A percentile compares a stretch with the other conserved stretches of the same genome.
Evolutionary conservation across 2,888 invertebrate species (phyloP).

Genomic region (Amblyteles armatorius): DNA sequence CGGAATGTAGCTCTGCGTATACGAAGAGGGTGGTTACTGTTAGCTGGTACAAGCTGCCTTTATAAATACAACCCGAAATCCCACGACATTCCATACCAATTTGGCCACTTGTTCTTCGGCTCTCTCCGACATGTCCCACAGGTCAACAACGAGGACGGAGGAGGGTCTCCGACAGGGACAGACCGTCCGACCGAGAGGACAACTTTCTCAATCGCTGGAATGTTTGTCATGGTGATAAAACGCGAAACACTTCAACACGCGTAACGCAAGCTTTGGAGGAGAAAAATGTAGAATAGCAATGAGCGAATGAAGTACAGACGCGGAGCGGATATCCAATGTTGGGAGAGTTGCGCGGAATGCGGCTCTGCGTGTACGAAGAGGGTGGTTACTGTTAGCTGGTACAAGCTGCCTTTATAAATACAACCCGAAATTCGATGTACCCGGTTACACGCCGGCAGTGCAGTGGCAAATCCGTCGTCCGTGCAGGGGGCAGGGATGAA

Average conservation of each 20-base stretch:
- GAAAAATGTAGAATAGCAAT: neutral
- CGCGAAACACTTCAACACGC: no score
- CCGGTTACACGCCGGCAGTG: slow-evolving; percentile 39
- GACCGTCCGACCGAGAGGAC: no score
- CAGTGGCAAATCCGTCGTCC: slow-evolving; percentile 51
- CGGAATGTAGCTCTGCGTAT: neutral
- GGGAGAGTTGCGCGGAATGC: neutral
- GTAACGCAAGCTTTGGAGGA: no score
- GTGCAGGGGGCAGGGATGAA: slow-evolving; percentile 6
- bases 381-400: slow-evolving; percentile 20
- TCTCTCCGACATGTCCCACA: no score
- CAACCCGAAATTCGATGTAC: slow-evolving; percentile 55
- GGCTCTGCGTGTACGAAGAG: neutral
- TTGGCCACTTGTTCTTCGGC: no score
- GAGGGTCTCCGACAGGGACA: no score
- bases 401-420: slow-evolving; percentile 46
- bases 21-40: slow-evolving; percentile 23
- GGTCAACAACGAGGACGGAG: no score
- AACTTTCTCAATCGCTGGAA: neutral
- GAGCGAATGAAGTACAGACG: neutral
- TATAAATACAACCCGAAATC: slow-evolving; percentile 55
- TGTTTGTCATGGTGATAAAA: neutral
- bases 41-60: slow-evolving; percentile 1
- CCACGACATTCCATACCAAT: neutral
- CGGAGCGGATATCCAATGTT: neutral